Evolutionary conservation across 2,888 invertebrate species (phyloP).

Genomic region (Diaperis boleti): DNA sequence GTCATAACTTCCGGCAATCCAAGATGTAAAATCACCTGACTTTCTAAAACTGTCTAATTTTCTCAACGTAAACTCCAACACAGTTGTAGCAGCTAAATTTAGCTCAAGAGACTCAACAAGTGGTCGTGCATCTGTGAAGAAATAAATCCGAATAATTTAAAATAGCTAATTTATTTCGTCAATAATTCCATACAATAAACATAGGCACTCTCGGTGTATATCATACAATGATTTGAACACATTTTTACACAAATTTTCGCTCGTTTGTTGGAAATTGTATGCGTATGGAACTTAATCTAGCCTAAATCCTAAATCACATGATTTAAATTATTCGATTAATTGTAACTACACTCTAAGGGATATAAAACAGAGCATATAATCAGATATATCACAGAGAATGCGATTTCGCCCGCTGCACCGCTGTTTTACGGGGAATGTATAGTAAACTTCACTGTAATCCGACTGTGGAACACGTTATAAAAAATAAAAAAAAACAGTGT

Average conservation of each 20-base stretch:
- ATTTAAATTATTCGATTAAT: conserved; percentile 43
- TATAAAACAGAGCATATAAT: conserved; percentile 45
- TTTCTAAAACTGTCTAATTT: not conserved
- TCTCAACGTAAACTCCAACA: not conserved
- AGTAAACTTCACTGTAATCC: no score
- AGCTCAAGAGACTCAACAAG: conserved; percentile 21
- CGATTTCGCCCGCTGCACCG: conserved; percentile 55
- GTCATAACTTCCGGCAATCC: conserved; percentile 5
- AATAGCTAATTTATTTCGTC: conserved; percentile 44
- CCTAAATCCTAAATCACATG: conserved; percentile 53
- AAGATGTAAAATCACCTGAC: not conserved
- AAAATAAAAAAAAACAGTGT: no score
- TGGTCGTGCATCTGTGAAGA: conserved; percentile 1
- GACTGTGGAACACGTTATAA: no score
- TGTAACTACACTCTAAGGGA: conserved; percentile 44
- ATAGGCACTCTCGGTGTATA: conserved; percentile 52
- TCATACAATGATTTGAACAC: conserved; percentile 48
- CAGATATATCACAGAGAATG: conserved; percentile 63
- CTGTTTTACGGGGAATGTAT: not conserved
- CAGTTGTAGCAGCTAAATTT: not conserved
- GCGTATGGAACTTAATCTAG: conserved; percentile 53
- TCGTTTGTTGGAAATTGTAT: conserved; percentile 35
- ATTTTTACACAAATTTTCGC: conserved; percentile 37
- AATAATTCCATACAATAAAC: conserved; percentile 51
- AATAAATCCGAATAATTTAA: conserved; percentile 33